Evolutionary conservation across 2,113 vertebrate species (phyloP).

Genomic region (Colaptes auratus): DNA sequence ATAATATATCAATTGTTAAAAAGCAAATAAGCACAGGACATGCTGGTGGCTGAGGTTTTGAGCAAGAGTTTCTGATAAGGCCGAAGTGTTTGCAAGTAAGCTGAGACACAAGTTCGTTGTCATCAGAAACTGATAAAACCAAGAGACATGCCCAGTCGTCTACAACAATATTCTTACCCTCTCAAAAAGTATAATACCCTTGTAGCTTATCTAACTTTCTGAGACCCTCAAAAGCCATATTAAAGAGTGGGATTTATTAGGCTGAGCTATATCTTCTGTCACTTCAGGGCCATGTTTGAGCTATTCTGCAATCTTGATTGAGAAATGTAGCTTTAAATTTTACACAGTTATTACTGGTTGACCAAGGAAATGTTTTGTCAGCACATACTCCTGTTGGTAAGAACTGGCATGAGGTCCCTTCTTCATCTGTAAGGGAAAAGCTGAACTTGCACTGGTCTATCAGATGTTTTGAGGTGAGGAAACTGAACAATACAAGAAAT

Average conservation of each 20-base stretch:
- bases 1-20: background rate
- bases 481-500: background rate
- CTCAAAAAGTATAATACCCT: background rate
- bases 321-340: constrained; percentile 11
- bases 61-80: constrained; percentile 14
- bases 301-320: background rate
- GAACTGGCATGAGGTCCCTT: background rate
- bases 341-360: constrained; percentile 8
- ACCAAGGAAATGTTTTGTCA: background rate
- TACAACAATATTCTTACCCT: constrained; percentile 3
- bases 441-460: background rate
- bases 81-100: background rate
- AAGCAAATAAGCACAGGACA: background rate
- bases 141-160: constrained; percentile 6
- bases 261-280: background rate
- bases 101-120: constrained; percentile 32
- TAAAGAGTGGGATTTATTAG: background rate
- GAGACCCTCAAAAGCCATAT: background rate
- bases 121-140: constrained; percentile 18
- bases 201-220: background rate
- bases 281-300: background rate
- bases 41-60: background rate
- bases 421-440: background rate
- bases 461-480: constrained; percentile 1
- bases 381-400: background rate